These are phyloP conservation scores for Xestia xanthographa DNA, from an alignment of 2,888 invertebrate species.

Conservation along the genomic window DNA sequence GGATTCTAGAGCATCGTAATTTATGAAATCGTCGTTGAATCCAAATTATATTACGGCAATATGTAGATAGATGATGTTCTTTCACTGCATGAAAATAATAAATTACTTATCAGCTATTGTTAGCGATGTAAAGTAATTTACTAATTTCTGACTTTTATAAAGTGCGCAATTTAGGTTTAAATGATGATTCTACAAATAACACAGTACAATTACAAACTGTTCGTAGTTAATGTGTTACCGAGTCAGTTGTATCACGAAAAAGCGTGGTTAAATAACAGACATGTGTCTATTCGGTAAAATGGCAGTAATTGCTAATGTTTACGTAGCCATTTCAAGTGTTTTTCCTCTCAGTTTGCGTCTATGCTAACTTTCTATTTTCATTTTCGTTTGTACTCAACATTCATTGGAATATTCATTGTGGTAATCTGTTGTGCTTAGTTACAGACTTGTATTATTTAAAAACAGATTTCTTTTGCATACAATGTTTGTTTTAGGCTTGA, in stretches of 20 bases:
- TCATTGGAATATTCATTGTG: constrained; percentile 12
- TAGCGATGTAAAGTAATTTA: not conserved
- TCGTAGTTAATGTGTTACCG: constrained; percentile 28
- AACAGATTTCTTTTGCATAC: constrained; percentile 27
- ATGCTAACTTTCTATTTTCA: constrained; percentile 47
- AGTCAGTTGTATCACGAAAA: constrained; percentile 41
- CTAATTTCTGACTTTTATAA: constrained; percentile 20
- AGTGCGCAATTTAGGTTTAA: not conserved
- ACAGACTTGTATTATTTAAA: constrained; percentile 8
- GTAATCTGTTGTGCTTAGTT: not conserved
- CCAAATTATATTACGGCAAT: not conserved
- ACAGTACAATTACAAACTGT: constrained; percentile 24
- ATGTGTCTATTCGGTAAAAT: constrained; percentile 30
- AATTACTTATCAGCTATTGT: not conserved
- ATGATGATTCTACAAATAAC: not conserved
- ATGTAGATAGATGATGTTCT: not conserved
- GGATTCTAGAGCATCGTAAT: not conserved
- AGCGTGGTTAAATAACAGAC: constrained; percentile 36
- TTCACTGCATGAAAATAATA: constrained; percentile 3
- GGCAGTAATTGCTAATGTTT: constrained; percentile 47
- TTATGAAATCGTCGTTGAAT: not conserved
- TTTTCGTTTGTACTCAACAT: constrained; percentile 26
- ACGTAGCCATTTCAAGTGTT: constrained; percentile 23
- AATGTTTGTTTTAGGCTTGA: constrained; percentile 17
- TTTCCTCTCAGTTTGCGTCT: constrained; percentile 32